A percentile compares a stretch with the other conserved stretches of the same genome.
Evolutionary conservation across 2,888 invertebrate genomes (phyloP).

Genomic region (Cepaea hortensis): DNA sequence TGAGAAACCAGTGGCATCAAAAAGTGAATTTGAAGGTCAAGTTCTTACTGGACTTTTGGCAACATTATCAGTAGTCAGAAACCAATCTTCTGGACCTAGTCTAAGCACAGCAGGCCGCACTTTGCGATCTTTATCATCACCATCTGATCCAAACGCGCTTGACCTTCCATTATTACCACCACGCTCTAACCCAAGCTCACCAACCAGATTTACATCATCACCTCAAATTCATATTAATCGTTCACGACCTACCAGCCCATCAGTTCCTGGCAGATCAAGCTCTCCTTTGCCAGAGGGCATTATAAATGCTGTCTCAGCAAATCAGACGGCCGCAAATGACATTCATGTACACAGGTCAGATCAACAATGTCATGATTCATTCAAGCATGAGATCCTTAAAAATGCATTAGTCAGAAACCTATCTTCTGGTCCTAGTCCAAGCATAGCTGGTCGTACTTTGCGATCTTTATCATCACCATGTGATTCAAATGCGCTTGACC

Average conservation of each 20-base stretch:
- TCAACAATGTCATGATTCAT: not conserved
- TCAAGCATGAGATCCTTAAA: not conserved
- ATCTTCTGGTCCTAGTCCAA: conserved; percentile 23
- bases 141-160: not conserved
- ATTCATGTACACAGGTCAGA: not conserved
- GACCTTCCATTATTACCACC: not conserved
- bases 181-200: not conserved
- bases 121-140: not conserved
- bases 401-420: conserved; percentile 21
- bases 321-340: not conserved
- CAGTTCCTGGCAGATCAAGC: not conserved
- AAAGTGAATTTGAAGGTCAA: conserved; percentile 21
- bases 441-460: not conserved
- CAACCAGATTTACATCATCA: not conserved
- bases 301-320: not conserved
- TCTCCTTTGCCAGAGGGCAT: not conserved
- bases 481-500: not conserved
- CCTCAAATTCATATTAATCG: not conserved
- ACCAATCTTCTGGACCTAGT: conserved; percentile 29
- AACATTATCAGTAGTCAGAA: conserved; percentile 39
- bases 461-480: not conserved
- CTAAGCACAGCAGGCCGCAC: not conserved
- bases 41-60: conserved; percentile 40
- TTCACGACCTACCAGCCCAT: not conserved
- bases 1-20: not conserved